Evolutionary conservation across 1,140 invertebrate genomes (phyloP).

Genomic region (Radopholus similis): DNA sequence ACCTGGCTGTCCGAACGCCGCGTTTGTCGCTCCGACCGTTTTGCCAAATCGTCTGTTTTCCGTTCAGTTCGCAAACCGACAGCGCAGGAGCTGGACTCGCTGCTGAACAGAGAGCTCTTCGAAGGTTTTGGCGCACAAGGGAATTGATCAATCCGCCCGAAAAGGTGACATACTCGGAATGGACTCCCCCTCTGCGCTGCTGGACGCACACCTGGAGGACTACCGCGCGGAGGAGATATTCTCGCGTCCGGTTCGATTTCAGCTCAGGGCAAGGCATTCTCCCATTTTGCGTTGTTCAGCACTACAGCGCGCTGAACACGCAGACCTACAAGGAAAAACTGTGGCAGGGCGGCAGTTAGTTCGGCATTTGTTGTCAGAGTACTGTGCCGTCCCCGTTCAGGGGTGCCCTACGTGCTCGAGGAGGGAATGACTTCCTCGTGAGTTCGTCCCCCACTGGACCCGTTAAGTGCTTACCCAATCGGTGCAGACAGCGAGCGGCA

Average conservation of each 20-base stretch:
- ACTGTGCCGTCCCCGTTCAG: too few relatives aligned
- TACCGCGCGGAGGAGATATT: too few relatives aligned
- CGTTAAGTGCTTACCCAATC: too few relatives aligned
- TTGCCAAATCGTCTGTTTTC: not conserved
- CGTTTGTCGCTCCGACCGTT: conserved; percentile 22
- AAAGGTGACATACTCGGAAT: conserved; percentile 54
- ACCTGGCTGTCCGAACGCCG: conserved; percentile 48
- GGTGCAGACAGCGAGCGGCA: conserved; percentile 57
- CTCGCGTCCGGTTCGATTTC: not conserved
- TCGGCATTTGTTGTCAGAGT: too few relatives aligned
- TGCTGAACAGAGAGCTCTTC: conserved; percentile 57
- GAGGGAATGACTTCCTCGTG: conserved; percentile 58
- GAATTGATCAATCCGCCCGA: not conserved
- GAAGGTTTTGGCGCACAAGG: conserved; percentile 20
- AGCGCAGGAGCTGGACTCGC: conserved; percentile 48
- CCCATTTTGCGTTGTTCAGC: conserved; percentile 41
- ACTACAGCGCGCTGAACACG: conserved; percentile 57
- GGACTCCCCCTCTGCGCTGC: not conserved
- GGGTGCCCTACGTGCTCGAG: conserved; percentile 57
- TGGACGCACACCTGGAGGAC: not conserved
- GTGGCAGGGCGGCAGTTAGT: conserved; percentile 48
- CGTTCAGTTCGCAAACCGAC: conserved; percentile 52
- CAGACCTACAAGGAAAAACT: conserved; percentile 57
- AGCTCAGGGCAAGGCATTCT: not conserved
- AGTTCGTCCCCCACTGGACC: conserved; percentile 14